Base-by-base conservation (phyloP, 2,888 invertebrate species). In the Dendrolimus pini region DNA sequence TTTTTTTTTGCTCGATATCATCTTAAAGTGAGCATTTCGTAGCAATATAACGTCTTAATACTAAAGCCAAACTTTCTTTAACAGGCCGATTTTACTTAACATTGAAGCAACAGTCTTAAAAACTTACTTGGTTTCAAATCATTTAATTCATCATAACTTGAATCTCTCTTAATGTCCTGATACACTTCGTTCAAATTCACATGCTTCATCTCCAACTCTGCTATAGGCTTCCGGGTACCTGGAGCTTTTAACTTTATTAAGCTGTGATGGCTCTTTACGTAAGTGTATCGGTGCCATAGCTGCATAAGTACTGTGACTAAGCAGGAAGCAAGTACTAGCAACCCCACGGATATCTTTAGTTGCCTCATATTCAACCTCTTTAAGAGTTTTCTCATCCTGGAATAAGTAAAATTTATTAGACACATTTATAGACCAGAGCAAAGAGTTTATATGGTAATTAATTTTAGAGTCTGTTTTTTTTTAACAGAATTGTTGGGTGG, bases 381-480 rank as follows among this genome's bases (percentile, higher is more conserved):
- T 55, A 65, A 65, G 9, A 74, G 56, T 65, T 77, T 80, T 62
- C 72, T 77, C 60, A 80, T 56, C 61, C 87, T 86, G 76, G 59
- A 84, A 80, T 42, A 14, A 53, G n/a, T 47, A 30, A 30, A 30
- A 30, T 30, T 30, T 30, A 30, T 30, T 30, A 3, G 2, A 18
- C 18, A 2, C 18, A 18, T 18, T 18, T 18, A 18, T 18, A 18
- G 18, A 18, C 18, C 18, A 18, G 18, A 18, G 2, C 30, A 30
- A 30, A 30, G 30, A 30, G 30, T 30, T 30, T 6, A 30, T 30
- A 30, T 30, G 30, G 30, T 30, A 30, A 30, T 30, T 30, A 0
- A 30, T 30, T 6, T 30, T 6, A 30, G 30, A 30, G 6, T 6
- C 1, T 30, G n/a, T 14, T 30, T 3, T 30, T 30, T 6, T 3